Evolutionary conservation across 2,797 vertebrate genomes (phyloP).

Genomic region (Channa striata): DNA sequence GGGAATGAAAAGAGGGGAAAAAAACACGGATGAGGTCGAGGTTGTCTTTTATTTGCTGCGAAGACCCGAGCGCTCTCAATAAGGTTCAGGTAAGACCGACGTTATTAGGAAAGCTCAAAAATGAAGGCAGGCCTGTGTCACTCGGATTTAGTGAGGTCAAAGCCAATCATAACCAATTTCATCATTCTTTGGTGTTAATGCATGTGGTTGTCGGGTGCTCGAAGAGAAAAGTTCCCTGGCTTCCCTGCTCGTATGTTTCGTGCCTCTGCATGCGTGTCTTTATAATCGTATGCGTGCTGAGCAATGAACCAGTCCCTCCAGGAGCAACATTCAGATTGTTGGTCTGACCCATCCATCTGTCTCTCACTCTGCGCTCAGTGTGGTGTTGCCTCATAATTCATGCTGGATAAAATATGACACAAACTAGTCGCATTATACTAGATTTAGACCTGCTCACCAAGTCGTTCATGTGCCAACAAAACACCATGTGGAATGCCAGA

Average conservation of each 20-base stretch:
- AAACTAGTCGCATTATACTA: slow-evolving; percentile 39
- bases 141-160: slow-evolving; percentile 74
- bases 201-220: neutral
- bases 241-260: neutral
- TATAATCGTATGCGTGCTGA: slow-evolving; percentile 36
- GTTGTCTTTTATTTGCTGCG: slow-evolving; percentile 76
- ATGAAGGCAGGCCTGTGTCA: slow-evolving; percentile 60
- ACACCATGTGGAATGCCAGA: slow-evolving; percentile 3
- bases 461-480: slow-evolving; percentile 21
- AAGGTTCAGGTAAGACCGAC: slow-evolving; percentile 75
- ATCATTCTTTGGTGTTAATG: slow-evolving; percentile 42
- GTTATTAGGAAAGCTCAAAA: slow-evolving; percentile 80
- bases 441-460: slow-evolving; percentile 43
- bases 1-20: slow-evolving; percentile 67
- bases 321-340: slow-evolving; percentile 50
- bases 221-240: slow-evolving; percentile 3
- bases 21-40: slow-evolving; percentile 52
- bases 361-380: slow-evolving; percentile 24
- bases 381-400: slow-evolving; percentile 35
- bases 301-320: slow-evolving; percentile 21
- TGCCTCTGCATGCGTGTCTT: slow-evolving; percentile 22
- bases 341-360: slow-evolving; percentile 44
- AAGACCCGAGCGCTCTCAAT: slow-evolving; percentile 76
- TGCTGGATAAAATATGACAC: slow-evolving; percentile 30
- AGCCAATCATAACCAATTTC: slow-evolving; percentile 74